Evolutionary conservation across 2,797 vertebrate genomes (phyloP).

Genomic region (Picus viridis): DNA sequence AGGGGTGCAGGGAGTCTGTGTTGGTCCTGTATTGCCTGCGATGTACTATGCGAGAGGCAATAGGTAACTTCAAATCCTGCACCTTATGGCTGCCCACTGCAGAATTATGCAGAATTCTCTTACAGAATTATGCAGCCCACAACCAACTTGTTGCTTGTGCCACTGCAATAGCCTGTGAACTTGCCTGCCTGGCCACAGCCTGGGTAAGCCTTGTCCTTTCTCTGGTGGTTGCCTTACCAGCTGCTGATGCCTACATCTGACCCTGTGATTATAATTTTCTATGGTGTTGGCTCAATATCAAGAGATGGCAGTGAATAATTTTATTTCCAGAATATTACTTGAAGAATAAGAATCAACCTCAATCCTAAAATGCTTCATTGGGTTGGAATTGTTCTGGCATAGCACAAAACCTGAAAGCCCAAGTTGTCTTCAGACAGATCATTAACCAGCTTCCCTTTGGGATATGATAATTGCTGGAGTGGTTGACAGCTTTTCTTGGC

Average conservation of each 20-base stretch:
- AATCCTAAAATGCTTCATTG: not conserved
- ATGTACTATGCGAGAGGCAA: too few relatives aligned
- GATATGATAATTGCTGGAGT: conserved; percentile 56
- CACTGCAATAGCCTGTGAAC: not conserved
- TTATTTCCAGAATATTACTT: not conserved
- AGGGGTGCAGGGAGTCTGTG: too few relatives aligned
- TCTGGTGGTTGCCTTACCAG: not conserved
- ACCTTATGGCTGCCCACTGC: too few relatives aligned
- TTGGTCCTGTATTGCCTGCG: too few relatives aligned
- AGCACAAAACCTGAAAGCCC: conserved; percentile 20
- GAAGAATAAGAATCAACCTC: not conserved
- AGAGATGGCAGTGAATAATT: not conserved
- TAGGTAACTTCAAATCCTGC: too few relatives aligned
- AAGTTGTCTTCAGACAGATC: conserved; percentile 32
- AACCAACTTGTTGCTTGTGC: not conserved
- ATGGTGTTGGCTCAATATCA: not conserved
- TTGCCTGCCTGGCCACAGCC: not conserved
- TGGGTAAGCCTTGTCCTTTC: not conserved
- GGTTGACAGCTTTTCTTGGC: conserved; percentile 49
- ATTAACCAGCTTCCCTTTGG: conserved; percentile 4
- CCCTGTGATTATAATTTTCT: not conserved
- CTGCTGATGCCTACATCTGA: not conserved
- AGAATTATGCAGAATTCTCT: not conserved
- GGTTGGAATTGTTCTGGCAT: not conserved
- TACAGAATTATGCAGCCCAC: not conserved